Percentiles rank a stretch among this genome's conserved stretches.
Evolutionary conservation across 2,888 invertebrate species (phyloP).

Genomic region (Amphipoea oculea): DNA sequence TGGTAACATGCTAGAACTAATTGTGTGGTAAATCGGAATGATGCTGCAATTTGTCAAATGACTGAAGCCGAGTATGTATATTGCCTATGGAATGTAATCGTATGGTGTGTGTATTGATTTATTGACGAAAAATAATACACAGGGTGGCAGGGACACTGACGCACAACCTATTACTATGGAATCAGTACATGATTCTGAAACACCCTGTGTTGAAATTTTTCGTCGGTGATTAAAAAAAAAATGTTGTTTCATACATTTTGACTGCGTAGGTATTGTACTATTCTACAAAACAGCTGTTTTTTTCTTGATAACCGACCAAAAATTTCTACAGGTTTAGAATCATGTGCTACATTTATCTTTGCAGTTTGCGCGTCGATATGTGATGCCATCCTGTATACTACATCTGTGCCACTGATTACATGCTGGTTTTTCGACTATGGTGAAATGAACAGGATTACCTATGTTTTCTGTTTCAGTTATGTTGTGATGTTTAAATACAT

Average conservation of each 20-base stretch:
- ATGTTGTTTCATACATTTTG: too few relatives aligned
- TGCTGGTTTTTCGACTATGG: neutral
- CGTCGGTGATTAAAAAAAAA: too few relatives aligned
- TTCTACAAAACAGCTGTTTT: neutral
- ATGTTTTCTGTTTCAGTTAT: neutral
- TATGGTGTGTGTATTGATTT: slow-evolving; percentile 15
- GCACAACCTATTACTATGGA: too few relatives aligned
- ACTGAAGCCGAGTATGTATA: slow-evolving; percentile 32
- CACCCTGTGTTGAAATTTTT: too few relatives aligned
- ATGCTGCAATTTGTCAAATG: slow-evolving; percentile 80
- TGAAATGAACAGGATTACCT: neutral
- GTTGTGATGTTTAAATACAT: neutral
- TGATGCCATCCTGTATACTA: neutral
- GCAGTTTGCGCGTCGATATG: too few relatives aligned
- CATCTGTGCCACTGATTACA: neutral
- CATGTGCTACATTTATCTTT: neutral
- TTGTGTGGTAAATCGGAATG: slow-evolving; percentile 81
- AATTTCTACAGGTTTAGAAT: neutral
- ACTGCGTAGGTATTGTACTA: too few relatives aligned
- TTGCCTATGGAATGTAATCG: neutral
- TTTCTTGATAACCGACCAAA: neutral
- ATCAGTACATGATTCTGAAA: too few relatives aligned
- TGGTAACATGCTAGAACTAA: slow-evolving; percentile 80
- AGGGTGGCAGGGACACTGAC: too few relatives aligned
- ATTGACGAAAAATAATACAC: slow-evolving; percentile 1